Evolutionary conservation across 2,113 vertebrate genomes (phyloP).

Genomic region (Pluvialis apricaria): DNA sequence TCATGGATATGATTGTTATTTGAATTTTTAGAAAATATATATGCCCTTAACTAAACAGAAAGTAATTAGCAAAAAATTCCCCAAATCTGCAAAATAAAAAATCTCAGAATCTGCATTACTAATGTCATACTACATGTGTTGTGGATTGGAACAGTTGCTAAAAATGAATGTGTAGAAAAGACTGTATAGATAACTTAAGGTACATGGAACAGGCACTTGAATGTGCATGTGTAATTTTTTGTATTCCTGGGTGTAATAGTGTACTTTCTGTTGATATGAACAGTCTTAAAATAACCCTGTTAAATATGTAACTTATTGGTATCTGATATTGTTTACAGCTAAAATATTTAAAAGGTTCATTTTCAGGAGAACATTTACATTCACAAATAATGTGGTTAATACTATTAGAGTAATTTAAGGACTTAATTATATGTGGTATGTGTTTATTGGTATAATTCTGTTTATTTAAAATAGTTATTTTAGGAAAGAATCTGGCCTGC

Average conservation of each 20-base stretch:
- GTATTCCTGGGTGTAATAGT: background rate
- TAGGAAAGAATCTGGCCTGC: background rate
- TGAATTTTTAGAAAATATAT: background rate
- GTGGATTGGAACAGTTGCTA: background rate
- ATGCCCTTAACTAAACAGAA: background rate
- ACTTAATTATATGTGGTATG: background rate
- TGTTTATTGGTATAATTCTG: background rate
- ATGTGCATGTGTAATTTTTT: background rate
- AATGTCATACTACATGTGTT: background rate
- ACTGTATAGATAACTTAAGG: background rate
- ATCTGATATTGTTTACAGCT: background rate
- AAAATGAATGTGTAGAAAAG: background rate
- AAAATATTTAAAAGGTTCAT: background rate
- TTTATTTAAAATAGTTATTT: background rate
- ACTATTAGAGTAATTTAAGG: background rate
- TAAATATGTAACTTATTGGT: background rate
- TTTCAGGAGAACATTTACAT: background rate
- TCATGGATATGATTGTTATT: background rate
- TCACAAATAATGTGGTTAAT: background rate
- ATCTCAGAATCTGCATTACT: background rate
- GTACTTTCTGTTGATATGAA: background rate
- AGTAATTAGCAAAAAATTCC: background rate
- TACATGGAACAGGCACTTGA: background rate
- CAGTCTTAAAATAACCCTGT: background rate
- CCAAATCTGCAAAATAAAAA: background rate